Evolutionary conservation across 2,113 vertebrate species (phyloP).

Genomic region (Ceuthmochares aereus): DNA sequence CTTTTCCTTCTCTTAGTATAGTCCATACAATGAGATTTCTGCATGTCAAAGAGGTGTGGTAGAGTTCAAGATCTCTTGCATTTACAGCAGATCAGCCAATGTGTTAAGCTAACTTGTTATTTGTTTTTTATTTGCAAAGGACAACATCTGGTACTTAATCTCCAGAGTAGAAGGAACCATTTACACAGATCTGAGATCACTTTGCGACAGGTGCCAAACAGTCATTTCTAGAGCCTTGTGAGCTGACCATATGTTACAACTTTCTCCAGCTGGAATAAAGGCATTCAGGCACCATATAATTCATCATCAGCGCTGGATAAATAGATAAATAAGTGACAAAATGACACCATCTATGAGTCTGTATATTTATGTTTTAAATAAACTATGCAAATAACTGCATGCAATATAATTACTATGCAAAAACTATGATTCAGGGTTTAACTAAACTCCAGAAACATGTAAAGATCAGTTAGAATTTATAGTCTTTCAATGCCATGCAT

Average conservation of each 20-base stretch:
- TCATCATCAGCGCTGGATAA: background rate
- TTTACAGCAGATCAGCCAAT: background rate
- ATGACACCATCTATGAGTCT: background rate
- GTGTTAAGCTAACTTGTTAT: conserved; percentile 23
- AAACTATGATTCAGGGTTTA: background rate
- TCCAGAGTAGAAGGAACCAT: conserved; percentile 68
- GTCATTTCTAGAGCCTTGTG: conserved; percentile 61
- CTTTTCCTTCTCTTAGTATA: background rate
- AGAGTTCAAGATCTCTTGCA: background rate
- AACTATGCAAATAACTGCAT: background rate
- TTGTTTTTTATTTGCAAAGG: conserved; percentile 43
- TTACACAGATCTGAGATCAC: conserved; percentile 67
- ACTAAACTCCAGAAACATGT: background rate
- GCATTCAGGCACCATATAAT: conserved; percentile 33
- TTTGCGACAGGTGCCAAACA: conserved; percentile 67
- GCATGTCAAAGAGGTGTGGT: background rate
- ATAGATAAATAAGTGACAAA: conserved; percentile 40
- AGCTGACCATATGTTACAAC: conserved; percentile 73
- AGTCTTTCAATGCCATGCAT: background rate
- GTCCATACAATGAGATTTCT: background rate
- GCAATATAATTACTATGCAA: background rate
- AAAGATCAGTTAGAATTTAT: background rate
- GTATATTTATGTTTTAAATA: background rate
- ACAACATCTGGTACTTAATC: conserved; percentile 67
- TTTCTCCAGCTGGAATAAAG: conserved; percentile 43